Conservation (phyloP, 2,797 vertebrate genomes). For the Cossypha caffra region DNA sequence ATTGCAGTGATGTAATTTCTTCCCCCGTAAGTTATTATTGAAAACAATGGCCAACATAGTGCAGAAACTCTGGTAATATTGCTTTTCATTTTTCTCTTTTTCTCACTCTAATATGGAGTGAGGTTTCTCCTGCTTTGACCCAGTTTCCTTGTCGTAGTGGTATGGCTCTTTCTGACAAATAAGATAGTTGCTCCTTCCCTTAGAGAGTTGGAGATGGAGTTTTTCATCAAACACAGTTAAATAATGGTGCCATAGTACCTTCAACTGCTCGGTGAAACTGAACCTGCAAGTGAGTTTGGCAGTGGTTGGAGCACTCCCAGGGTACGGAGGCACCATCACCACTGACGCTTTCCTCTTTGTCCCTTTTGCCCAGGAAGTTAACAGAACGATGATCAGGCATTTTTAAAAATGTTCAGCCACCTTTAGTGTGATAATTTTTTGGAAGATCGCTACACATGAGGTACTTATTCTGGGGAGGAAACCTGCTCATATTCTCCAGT, state of each 20-base stretch:
- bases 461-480: neutral
- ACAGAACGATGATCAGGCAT: neutral
- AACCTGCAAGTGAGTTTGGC: neutral
- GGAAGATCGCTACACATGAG: accelerated
- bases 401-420: neutral
- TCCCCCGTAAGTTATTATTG: neutral
- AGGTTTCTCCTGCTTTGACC: neutral
- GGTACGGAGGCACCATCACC: neutral
- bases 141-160: accelerated
- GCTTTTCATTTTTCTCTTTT: neutral
- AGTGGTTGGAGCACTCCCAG: neutral
- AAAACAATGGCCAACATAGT: neutral
- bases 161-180: neutral
- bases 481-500: neutral
- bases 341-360: neutral
- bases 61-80: neutral
- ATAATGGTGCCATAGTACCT: neutral
- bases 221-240: neutral
- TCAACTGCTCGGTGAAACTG: neutral
- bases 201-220: neutral
- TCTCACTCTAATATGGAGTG: neutral
- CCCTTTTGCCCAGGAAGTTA: neutral
- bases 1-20: neutral
- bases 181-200: neutral
- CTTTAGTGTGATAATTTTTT: neutral